Conservation (phyloP, 2,113 vertebrate species). For the Nannobrachium achirus region DNA sequence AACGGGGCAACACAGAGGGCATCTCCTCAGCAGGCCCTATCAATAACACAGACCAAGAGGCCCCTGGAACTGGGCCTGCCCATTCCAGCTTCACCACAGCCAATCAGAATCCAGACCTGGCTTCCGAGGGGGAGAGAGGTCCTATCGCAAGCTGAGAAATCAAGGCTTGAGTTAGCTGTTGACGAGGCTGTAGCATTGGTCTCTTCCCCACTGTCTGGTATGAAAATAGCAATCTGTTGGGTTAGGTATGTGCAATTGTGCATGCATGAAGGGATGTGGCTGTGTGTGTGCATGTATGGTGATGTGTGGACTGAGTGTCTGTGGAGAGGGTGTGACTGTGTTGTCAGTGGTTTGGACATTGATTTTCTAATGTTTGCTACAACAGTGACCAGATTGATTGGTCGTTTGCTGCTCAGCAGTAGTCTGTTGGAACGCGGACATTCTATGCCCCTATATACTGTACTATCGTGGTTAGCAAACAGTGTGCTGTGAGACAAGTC, state of each 20-base stretch:
- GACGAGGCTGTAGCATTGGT: slow-evolving; percentile 67
- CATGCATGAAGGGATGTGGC: no score
- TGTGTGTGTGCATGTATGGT: neutral
- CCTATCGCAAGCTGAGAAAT: slow-evolving; percentile 58
- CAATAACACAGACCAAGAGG: slow-evolving; percentile 25
- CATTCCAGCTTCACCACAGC: slow-evolving; percentile 44
- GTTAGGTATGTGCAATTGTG: no score
- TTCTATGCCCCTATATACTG: no score
- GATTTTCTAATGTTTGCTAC: slow-evolving; percentile 10
- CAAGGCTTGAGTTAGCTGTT: slow-evolving; percentile 62
- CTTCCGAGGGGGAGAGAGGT: slow-evolving; percentile 46
- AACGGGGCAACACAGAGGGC: neutral
- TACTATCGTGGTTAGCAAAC: neutral
- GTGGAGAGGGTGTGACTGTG: neutral
- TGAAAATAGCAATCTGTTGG: no score
- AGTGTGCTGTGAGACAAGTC: neutral
- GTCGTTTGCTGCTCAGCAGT: slow-evolving; percentile 74
- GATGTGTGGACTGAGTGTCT: neutral
- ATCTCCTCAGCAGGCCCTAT: neutral
- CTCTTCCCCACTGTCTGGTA: slow-evolving; percentile 77
- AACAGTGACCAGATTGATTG: slow-evolving; percentile 62
- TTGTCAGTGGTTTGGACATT: no score
- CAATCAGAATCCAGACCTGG: slow-evolving; percentile 80
- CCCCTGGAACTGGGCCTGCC: neutral
- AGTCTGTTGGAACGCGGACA: no score